These are phyloP conservation scores for Lerista edwardsae DNA, from an alignment of 2,797 vertebrate genomes.

Conservation along the genomic window DNA sequence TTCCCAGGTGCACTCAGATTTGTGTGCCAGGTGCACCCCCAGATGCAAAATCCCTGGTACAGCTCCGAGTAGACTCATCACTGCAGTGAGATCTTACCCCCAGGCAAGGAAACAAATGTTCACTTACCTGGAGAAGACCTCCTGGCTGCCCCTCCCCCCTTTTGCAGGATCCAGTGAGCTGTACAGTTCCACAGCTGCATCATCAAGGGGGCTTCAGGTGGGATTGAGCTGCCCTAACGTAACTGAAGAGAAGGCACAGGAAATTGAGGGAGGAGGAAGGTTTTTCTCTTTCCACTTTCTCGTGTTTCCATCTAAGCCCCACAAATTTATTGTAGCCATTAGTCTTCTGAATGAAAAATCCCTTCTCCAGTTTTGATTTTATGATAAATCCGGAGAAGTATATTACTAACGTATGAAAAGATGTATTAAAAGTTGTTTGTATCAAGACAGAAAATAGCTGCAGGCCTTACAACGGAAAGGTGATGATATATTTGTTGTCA, in stretches of 20 bases:
- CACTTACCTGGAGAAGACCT: too few relatives aligned
- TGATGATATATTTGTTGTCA: slow-evolving; percentile 59
- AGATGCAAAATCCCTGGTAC: too few relatives aligned
- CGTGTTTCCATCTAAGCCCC: slow-evolving; percentile 14
- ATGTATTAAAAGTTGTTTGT: slow-evolving; percentile 32
- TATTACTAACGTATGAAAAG: slow-evolving; percentile 33
- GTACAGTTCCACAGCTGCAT: too few relatives aligned
- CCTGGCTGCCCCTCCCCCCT: too few relatives aligned
- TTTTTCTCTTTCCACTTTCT: neutral
- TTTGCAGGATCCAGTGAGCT: too few relatives aligned
- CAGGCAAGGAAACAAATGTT: too few relatives aligned
- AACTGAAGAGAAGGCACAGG: neutral
- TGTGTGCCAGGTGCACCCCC: too few relatives aligned
- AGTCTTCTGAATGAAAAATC: slow-evolving; percentile 38
- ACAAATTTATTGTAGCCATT: slow-evolving; percentile 36
- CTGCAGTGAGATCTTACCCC: too few relatives aligned
- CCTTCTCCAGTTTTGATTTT: slow-evolving; percentile 29
- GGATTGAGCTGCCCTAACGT: neutral
- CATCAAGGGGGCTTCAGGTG: neutral
- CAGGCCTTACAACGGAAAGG: slow-evolving; percentile 33
- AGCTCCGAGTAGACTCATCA: too few relatives aligned
- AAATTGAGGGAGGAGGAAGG: neutral
- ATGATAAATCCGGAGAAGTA: slow-evolving; percentile 36
- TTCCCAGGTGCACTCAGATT: too few relatives aligned
- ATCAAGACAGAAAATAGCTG: slow-evolving; percentile 36